phyloP scores from a whole-genome alignment of 2,113 vertebrate species.

The Ageneiosus marmoratus region DNA sequence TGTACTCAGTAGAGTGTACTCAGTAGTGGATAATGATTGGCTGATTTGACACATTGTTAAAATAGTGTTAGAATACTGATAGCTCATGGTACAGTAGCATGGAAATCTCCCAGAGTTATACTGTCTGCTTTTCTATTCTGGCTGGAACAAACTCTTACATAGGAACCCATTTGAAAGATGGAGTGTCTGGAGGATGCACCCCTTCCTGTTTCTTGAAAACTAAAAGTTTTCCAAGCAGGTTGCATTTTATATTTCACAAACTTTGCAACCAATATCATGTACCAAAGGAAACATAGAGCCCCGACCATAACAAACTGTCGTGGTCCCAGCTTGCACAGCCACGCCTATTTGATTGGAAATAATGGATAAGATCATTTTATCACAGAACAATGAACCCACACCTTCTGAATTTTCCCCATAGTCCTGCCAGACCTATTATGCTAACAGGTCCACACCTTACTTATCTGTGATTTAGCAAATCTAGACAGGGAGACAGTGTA shows the following conservation, averaged over 20 bases:
- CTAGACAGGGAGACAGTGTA: too few species aligned
- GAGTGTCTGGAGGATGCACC: background rate
- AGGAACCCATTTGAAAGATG: background rate
- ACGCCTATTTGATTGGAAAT: background rate
- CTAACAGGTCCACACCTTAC: background rate
- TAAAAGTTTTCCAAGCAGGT: background rate
- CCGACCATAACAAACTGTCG: background rate
- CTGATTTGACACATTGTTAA: too few species aligned
- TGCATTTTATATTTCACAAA: background rate
- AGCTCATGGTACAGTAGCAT: background rate
- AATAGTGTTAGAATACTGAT: too few species aligned
- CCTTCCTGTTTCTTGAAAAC: background rate
- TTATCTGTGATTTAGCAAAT: background rate
- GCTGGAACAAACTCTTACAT: background rate
- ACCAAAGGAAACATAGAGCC: background rate
- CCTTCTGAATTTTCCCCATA: background rate
- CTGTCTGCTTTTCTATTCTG: background rate
- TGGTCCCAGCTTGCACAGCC: background rate
- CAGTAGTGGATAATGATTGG: too few species aligned
- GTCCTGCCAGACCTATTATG: background rate
- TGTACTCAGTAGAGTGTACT: too few species aligned
- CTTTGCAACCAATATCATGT: background rate
- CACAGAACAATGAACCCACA: background rate
- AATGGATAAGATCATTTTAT: background rate
- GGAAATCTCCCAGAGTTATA: background rate